These are phyloP conservation scores for Pheosia tremula DNA, from an alignment of 2,888 invertebrate genomes.

Conservation along the genomic window DNA sequence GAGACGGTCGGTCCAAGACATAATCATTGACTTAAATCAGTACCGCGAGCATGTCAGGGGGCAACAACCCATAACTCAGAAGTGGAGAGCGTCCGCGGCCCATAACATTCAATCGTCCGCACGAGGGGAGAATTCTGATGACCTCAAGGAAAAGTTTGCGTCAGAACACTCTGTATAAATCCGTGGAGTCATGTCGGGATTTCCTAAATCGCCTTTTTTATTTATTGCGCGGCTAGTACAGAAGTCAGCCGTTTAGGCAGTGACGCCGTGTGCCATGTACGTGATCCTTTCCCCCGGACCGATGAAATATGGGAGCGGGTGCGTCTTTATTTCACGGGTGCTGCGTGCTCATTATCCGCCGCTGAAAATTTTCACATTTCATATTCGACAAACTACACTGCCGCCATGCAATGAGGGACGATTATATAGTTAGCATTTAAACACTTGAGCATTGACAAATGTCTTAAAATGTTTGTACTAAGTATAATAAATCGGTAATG, in stretches of 20 bases:
- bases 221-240: conserved; percentile 73
- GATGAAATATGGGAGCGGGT: conserved; percentile 47
- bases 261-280: conserved; percentile 65
- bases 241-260: conserved; percentile 70
- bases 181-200: conserved; percentile 79
- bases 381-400: no score
- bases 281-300: conserved; percentile 57
- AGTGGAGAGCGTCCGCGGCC: conserved; percentile 76
- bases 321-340: conserved; percentile 46
- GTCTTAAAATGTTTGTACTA: no score
- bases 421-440: no score
- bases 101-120: conserved; percentile 82
- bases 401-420: no score
- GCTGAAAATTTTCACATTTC: no score
- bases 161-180: conserved; percentile 79
- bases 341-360: conserved; percentile 28
- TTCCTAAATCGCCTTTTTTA: conserved; percentile 81
- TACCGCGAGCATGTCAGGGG: conserved; percentile 68
- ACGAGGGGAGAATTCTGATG: conserved; percentile 81
- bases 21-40: conserved; percentile 73
- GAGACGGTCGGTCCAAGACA: conserved; percentile 21
- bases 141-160: conserved; percentile 78
- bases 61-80: conserved; percentile 74
- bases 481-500: no score
- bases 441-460: no score